Evolutionary conservation across 2,888 invertebrate species (phyloP), one percentile per base, ranked within the genome.

Genomic region (Cephus rjabovi): DNA sequence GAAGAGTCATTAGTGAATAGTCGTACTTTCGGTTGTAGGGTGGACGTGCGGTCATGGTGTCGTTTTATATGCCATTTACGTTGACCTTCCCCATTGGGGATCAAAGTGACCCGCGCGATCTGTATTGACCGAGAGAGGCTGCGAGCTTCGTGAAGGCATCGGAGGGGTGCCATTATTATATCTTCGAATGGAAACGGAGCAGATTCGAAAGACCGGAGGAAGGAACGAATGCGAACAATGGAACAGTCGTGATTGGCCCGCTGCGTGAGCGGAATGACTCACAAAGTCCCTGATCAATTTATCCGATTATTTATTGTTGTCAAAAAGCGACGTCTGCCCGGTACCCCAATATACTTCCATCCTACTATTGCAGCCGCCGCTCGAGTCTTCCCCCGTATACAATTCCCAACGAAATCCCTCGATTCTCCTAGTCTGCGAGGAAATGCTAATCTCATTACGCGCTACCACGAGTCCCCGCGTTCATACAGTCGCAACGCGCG

Each of bases 251-350:
- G 83, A 87, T 87, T 86, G 87, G 86, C 84, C 85, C 80, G 75
- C 73, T 76, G 69, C 74, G 75, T 78, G 79, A 73, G 71, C 71
- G 79, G 85, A 86, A 84, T 87, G 88, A 89, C 85, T 89, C 88
- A 87, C 86, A 82, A 84, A 87, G 84, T 88, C 83, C 82, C 84
- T 83, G 79, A 86, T 86, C 84, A 83, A 81, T 86, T 88, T 84
- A 89, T 89, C 88, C 88, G 88, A 89, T 89, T 89, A 89, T 89
- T 89, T 87, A 88, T 88, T 85, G 87, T 87, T 86, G 88, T 87
- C 87, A 86, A 88, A 89, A 89, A 88, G 85, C 83, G 83, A 79
- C 71, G 77, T 69, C 71, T 33, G 71, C 34, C 71, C 31, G 12
- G 11, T 23, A 12, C 71, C 74, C 70, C 70, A 56, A 56, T 56